These are phyloP conservation scores for Tenualosa thibaudeaui DNA, from an alignment of 2,797 vertebrate species.

Conservation along the genomic window DNA sequence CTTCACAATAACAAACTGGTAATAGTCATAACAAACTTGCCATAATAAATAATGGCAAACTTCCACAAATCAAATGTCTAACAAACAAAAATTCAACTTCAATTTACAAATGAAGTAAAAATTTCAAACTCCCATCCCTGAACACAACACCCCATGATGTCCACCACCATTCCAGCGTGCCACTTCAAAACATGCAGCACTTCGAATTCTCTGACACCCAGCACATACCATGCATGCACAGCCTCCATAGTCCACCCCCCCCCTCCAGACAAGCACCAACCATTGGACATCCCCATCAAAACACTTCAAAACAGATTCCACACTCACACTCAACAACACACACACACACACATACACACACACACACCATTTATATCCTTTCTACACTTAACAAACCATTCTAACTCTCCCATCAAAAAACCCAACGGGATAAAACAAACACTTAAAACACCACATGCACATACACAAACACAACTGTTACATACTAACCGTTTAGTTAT, in stretches of 20 bases:
- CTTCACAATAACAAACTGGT: background rate
- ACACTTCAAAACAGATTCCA: constrained; percentile 50
- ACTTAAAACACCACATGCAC: constrained; percentile 3
- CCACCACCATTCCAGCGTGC: background rate
- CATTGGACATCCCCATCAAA: constrained; percentile 30
- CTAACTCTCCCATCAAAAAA: too few relatives aligned
- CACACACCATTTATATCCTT: background rate
- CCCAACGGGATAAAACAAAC: too few relatives aligned
- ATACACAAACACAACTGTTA: background rate
- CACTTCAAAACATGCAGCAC: background rate
- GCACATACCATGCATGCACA: background rate
- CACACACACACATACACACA: constrained; percentile 11
- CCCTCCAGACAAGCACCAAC: constrained; percentile 43
- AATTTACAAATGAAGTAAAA: background rate
- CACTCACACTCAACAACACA: constrained; percentile 21
- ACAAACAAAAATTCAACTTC: background rate
- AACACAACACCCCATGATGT: background rate
- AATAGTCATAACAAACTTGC: background rate
- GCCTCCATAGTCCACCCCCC: too few relatives aligned
- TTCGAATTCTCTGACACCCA: background rate
- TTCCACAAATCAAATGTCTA: background rate
- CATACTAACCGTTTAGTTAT: too few relatives aligned
- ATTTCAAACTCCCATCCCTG: background rate
- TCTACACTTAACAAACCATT: background rate
- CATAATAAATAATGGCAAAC: background rate